Base-by-base conservation (phyloP, 2,113 vertebrate species). In the Prionailurus bengalensis region DNA sequence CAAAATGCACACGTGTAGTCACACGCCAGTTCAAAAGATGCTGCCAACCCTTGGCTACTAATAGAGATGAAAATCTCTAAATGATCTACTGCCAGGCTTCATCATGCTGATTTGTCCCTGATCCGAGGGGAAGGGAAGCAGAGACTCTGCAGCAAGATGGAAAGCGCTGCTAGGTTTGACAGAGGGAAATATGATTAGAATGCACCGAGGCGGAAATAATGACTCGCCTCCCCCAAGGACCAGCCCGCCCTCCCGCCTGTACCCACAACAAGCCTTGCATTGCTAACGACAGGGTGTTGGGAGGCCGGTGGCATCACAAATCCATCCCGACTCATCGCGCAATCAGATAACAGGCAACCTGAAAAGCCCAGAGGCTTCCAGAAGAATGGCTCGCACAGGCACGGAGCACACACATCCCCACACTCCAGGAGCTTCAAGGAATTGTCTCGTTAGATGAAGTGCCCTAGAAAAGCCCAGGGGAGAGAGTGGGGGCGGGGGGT, bases 131-230 rank as follows among this genome's bases (percentile, higher is more conserved):
- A 96, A 97, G 89, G 97, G 93, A 94, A 94, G 96, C 96, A 98
- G 85, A 83, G 70, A 90, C 89, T 88, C 70, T 68, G 97, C 70
- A 94, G 96, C 97, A 98, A 97, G 97, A 98, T 81, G 61, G 95
- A 98, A 98, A 97, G 92, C 63, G 63, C 96, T 81, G 51, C 96
- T 94, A 0, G 3, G 55, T 96, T 88, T 98, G 98, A 98, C 83
- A 97, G 94, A 98, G 70, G 71, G 55, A 97, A 98, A 96, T 93
- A 95, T 97, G 98, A 98, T 98, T 98, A 98, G 98, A 98, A 98
- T 87, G 95, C 97, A 96, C 93, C 83, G 78, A 98, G 97, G 98
- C 55, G 51, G 98, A 98, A 98, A 98, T 98, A 98, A 98, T 45
- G 42, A 92, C 96, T 98, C 1, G 65, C 92, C 55, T 98, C 95